Evolutionary conservation across 1,140 invertebrate species (phyloP), one percentile per base, ranked within the genome.

Genomic region (Drosophila erecta): DNA sequence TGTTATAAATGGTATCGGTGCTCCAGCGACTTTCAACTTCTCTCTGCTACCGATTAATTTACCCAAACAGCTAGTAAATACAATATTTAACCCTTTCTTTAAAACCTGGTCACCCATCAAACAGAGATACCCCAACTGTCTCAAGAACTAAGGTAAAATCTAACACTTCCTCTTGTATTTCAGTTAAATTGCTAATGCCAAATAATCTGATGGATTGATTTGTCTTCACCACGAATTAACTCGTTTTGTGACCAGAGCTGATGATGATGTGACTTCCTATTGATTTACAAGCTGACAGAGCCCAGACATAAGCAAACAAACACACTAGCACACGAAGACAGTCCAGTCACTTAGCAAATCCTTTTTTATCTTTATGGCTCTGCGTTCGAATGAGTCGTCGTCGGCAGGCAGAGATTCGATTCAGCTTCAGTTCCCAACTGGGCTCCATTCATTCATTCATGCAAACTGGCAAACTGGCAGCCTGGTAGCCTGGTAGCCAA

Each of bases 241-340:
- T 66, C 46, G 67, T 81, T 72, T 75, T 57, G 51, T 59, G 65
- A 43, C 22, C 77, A 37, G 15, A 54, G 20, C 46, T 64, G 58
- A 47, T 64, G 71, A 58, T 58, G 24, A 56, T 62, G 57, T 70
- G 77, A 53, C 40, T 59, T 59, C 55, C 58, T 67, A 61, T 49
- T 83, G 83, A 87, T 87, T 87, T 87, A 89, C 79, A 87, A 83
- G 79, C 76, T 86, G 77, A 77, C 81, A 85, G 53, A 76, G 74
- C 62, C 33, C 66, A 67, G 62, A 55, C 66, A 58, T 24, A 35
- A 40, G 27, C 43, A 59, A 27, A 35, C 49, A 38, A 30, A 37
- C 66, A 38, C 37, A 51, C 44, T 17, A 2, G 15, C 66, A 27
- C 66, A 37, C 46, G 30, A 40, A 41, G 22, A 49, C 55, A 64